Conservation (phyloP, 2,797 vertebrate genomes). For the Myripristis murdjan region DNA sequence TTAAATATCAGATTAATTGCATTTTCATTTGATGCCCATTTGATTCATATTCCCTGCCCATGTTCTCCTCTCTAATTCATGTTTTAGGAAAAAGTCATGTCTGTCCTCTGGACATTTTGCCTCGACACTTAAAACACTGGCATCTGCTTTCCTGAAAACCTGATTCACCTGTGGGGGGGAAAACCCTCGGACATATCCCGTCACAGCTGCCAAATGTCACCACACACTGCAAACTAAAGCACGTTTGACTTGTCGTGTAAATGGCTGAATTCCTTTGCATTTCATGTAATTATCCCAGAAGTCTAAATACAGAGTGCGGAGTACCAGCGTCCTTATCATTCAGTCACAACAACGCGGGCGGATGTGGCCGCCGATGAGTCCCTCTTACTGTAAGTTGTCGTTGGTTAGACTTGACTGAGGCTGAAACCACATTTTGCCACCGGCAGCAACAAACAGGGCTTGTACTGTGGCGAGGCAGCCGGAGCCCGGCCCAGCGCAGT, state of each 20-base stretch:
- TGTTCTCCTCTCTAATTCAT: too few species aligned
- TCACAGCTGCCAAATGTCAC: too few species aligned
- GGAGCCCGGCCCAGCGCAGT: conserved; percentile 25
- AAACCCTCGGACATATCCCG: neutral
- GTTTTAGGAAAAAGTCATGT: too few species aligned
- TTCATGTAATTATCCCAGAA: conserved; percentile 26
- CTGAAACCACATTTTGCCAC: conserved; percentile 65
- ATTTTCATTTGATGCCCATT: too few species aligned
- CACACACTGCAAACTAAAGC: neutral
- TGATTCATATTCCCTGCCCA: too few species aligned
- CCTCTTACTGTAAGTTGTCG: conserved; percentile 65
- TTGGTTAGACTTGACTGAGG: conserved; percentile 59
- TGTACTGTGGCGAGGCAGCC: conserved; percentile 42
- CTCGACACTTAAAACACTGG: neutral
- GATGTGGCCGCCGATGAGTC: conserved; percentile 63
- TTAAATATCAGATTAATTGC: too few species aligned
- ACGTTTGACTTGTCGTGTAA: conserved; percentile 13
- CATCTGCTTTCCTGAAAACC: conserved; percentile 8
- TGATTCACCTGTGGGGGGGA: neutral
- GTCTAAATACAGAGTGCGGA: conserved; percentile 30
- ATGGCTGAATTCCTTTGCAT: neutral
- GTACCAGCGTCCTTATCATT: conserved; percentile 35
- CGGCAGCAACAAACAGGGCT: conserved; percentile 58
- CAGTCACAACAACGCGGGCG: conserved; percentile 36
- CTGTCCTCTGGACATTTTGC: too few species aligned